Conservation (phyloP, 92 coral and sea anemone genomes). For the Zoanthus sansibaricus region DNA sequence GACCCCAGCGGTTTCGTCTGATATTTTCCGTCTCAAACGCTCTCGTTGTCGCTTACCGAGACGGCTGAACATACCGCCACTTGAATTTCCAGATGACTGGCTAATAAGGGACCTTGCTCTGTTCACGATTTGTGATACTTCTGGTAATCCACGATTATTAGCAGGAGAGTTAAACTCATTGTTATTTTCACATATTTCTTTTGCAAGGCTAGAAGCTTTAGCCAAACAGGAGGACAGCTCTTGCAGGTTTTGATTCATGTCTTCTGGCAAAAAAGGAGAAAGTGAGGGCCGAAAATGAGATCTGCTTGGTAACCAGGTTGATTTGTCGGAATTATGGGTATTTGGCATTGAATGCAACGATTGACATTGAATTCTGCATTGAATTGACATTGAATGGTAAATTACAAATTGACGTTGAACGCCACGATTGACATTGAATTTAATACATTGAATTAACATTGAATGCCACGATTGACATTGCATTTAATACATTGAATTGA, state of each 20-base stretch:
- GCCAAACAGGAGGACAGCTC: slow-evolving; percentile 4
- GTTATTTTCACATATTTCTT: not conserved
- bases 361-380: not conserved
- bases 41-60: slow-evolving; percentile 5
- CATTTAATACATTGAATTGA: not conserved
- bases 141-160: not conserved
- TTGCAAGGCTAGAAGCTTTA: not conserved
- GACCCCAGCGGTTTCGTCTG: not conserved
- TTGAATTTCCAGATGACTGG: slow-evolving; percentile 14
- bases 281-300: not conserved
- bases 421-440: not conserved
- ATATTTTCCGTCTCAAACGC: slow-evolving; percentile 1
- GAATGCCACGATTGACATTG: not conserved
- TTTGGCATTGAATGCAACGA: not conserved
- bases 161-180: not conserved
- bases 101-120: slow-evolving; percentile 20
- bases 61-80: not conserved
- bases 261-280: not conserved
- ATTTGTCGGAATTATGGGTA: not conserved
- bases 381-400: not conserved
- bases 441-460: not conserved
- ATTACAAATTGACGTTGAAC: not conserved
- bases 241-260: not conserved
- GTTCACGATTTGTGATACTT: slow-evolving; percentile 5
- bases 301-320: not conserved